Evolutionary conservation across 2,888 invertebrate genomes (phyloP).

Genomic region (Metallyticus violacea): DNA sequence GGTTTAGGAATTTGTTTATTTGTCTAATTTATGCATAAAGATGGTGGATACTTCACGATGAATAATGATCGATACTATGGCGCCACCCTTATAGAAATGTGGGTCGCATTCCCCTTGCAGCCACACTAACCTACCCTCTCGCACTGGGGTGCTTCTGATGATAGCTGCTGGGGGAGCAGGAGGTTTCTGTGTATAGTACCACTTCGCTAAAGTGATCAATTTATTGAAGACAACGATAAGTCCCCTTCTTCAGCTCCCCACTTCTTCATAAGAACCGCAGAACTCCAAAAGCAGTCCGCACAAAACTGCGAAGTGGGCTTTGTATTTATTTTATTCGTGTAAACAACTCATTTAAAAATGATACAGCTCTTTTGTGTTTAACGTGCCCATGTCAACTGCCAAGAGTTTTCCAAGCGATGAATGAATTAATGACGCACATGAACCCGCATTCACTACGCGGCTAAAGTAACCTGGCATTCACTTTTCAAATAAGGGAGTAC

Average conservation of each 20-base stretch:
- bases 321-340: no score
- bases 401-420: no score
- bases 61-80: background rate
- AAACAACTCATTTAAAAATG: no score
- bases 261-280: background rate
- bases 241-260: background rate
- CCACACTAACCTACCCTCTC: background rate
- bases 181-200: constrained; percentile 19
- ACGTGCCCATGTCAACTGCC: no score
- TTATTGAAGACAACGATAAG: constrained; percentile 26
- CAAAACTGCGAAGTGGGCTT: no score
- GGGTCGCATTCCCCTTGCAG: background rate
- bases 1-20: background rate
- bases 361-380: no score
- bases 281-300: no score
- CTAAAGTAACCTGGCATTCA: no score
- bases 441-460: no score
- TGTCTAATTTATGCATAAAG: background rate
- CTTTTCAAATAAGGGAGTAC: no score
- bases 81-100: background rate
- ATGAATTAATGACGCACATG: no score
- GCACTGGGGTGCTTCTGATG: background rate
- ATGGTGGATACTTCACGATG: background rate
- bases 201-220: constrained; percentile 28
- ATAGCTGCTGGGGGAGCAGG: background rate